Base-by-base conservation (phyloP, 92 coral and sea anemone genomes). In the Scolanthus callimorphus region DNA sequence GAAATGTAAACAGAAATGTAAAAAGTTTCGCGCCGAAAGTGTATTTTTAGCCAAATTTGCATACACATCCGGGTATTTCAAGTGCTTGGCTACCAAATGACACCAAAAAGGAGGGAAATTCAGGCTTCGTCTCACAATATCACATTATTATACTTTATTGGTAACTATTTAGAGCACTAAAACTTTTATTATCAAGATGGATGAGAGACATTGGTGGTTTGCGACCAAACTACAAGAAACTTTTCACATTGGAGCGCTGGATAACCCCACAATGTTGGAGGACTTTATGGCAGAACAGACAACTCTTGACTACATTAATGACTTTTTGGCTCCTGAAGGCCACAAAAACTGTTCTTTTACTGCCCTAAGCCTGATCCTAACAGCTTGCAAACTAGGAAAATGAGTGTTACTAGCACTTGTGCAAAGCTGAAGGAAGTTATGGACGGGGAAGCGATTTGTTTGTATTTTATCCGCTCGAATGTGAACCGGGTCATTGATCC, bases 151-250 rank as follows among this genome's bases (percentile, higher is more conserved):
- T 28, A 19, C 11, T n/a, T n/a, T 19, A 27, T 12, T 25, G 41
- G 1, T 24, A 17, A 39, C 13, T 26, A 12, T 50, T 46, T n/a
- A 27, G 21, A 29, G 21, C 27, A 26, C 38, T 15, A 46, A 29
- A 21, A 61, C 23, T 27, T 31, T 31, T 51, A 29, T 53, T 11
- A 55, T 20, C 66, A 77, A 51, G 23, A 90, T 90, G 97, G 99
- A 94, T 39, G 99, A 94, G 70, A 77, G 99, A 53, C 99, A 94
- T 44, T 94, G 99, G 99, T 94, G 99, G 99, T 94, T 94, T 55
- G 99, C 99, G 53, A 94, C 99, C 28, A 94, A 94, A 73, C 79
- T 94, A 46, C 99, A 94, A 56, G 99, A 94, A 78, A 94, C 99
- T 0, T 94, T 94, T 77, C 96, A 89, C 59, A 63, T 94, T 54